These are phyloP conservation scores for Anguilla rostrata DNA, from an alignment of 2,113 vertebrate species.

Conservation along the genomic window DNA sequence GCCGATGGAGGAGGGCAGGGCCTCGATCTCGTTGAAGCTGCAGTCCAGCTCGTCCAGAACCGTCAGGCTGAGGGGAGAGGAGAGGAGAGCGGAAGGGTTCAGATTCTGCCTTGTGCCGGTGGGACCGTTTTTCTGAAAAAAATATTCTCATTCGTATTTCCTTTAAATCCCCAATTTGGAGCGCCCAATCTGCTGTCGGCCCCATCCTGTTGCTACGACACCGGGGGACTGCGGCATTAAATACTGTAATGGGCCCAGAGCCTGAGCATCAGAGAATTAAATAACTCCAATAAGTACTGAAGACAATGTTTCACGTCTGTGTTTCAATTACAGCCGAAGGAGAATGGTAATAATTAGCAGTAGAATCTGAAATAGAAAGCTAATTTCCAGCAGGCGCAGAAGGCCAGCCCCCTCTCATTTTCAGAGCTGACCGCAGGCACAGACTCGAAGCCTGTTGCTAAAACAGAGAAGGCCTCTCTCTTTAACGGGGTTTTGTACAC, in stretches of 20 bases:
- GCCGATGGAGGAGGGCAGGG: constrained; percentile 84
- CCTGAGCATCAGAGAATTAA: background rate
- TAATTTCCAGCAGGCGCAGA: background rate
- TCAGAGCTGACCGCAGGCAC: background rate
- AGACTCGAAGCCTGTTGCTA: background rate
- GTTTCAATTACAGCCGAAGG: background rate
- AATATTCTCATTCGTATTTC: background rate
- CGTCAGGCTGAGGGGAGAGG: constrained; percentile 66
- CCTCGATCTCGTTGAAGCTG: constrained; percentile 97
- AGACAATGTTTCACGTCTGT: background rate
- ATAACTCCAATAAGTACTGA: background rate
- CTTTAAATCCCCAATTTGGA: too few species aligned
- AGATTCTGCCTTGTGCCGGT: background rate
- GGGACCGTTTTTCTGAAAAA: background rate
- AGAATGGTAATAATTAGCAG: background rate
- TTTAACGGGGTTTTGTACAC: background rate
- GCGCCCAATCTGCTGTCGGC: background rate
- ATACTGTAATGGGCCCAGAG: background rate
- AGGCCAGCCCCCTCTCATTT: too few species aligned
- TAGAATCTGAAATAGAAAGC: too few species aligned
- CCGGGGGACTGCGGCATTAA: background rate
- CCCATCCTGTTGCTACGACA: background rate
- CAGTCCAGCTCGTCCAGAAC: constrained; percentile 92
- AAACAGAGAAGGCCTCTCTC: background rate
- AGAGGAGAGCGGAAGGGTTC: background rate